These are phyloP conservation scores for Andrena cerasifolii DNA, from an alignment of 1,140 invertebrate genomes.

Conservation along the genomic window DNA sequence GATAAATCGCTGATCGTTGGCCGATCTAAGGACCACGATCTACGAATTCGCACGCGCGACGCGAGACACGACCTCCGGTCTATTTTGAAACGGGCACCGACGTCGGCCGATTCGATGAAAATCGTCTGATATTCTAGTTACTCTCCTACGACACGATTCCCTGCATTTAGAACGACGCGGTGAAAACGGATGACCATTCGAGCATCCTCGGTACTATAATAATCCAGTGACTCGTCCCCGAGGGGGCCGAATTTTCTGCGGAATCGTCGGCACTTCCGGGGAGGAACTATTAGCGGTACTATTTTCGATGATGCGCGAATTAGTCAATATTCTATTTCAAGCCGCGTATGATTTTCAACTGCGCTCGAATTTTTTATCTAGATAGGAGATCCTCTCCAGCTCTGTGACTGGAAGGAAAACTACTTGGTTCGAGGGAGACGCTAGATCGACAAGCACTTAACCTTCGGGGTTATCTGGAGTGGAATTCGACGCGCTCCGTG, in stretches of 20 bases:
- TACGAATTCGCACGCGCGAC: not conserved
- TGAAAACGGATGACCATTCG: not conserved
- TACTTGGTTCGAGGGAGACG: slow-evolving; percentile 22
- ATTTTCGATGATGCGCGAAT: not conserved
- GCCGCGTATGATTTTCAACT: no score
- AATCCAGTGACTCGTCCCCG: slow-evolving; percentile 22
- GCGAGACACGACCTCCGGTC: slow-evolving; percentile 16
- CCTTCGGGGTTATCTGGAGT: slow-evolving; percentile 22
- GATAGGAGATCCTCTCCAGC: no score
- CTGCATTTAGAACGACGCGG: not conserved
- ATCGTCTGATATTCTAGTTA: slow-evolving; percentile 34
- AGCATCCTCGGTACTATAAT: slow-evolving; percentile 30
- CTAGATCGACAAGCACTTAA: not conserved
- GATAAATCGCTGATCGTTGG: not conserved
- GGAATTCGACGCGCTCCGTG: not conserved
- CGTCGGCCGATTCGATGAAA: slow-evolving; percentile 23
- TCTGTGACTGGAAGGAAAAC: slow-evolving; percentile 37
- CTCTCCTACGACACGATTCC: not conserved
- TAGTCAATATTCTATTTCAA: not conserved
- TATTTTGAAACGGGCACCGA: slow-evolving; percentile 14
- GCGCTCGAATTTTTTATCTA: no score
- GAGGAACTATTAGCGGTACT: not conserved
- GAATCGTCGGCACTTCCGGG: not conserved
- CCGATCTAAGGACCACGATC: not conserved
- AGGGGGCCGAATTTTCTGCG: not conserved